Evolutionary conservation across 37 sponge, comb jelly and placozoan genomes (phyloP).

Genomic region (Chondrosia reniformis): DNA sequence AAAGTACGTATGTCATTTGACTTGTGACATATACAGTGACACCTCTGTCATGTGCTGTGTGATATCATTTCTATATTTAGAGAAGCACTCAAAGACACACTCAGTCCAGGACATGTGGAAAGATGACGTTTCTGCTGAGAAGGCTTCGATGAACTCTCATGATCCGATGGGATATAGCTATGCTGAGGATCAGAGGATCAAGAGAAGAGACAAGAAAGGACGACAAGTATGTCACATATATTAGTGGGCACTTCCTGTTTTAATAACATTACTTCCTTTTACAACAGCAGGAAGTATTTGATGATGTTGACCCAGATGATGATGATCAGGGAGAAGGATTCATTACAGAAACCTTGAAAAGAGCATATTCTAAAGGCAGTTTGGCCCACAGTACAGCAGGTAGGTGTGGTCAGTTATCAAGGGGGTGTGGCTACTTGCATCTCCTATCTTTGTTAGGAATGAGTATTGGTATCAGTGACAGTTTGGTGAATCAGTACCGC

Average conservation of each 20-base stretch:
- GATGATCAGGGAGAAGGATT: not conserved
- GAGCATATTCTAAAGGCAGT: constrained; percentile 1
- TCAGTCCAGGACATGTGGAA: constrained; percentile 16
- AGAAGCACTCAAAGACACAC: too few species aligned
- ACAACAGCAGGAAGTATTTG: too few species aligned
- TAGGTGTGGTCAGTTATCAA: not conserved
- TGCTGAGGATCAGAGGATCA: not conserved
- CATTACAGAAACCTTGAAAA: not conserved
- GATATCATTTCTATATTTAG: too few species aligned
- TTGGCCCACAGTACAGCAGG: not conserved
- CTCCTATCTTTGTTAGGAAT: not conserved
- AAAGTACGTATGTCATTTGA: too few species aligned
- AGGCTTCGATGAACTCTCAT: not conserved
- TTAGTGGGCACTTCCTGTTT: too few species aligned
- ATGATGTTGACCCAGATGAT: too few species aligned
- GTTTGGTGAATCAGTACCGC: not conserved
- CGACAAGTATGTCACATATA: too few species aligned
- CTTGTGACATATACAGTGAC: too few species aligned
- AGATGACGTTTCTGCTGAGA: not conserved
- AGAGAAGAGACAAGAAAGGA: not conserved
- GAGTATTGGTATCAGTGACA: not conserved
- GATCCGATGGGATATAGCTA: not conserved
- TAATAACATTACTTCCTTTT: too few species aligned
- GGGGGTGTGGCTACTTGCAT: not conserved
- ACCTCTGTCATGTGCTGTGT: too few species aligned